Base-by-base conservation (phyloP, 2,797 vertebrate species). In the Heterohyrax brucei region DNA sequence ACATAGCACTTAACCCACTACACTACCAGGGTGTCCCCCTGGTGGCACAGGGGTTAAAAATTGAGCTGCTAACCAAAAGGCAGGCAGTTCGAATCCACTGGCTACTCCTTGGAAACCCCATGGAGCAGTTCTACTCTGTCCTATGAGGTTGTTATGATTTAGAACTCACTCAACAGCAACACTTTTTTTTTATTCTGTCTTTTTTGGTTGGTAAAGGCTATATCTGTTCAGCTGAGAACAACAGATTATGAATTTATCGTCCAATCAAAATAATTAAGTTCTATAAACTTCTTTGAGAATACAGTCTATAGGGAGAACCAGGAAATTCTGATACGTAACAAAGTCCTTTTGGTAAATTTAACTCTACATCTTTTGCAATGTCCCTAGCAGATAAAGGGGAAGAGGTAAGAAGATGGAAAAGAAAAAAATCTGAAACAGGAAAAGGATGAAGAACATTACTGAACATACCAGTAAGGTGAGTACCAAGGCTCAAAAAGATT, bases 401-500 rank as follows among this genome's bases (percentile, higher is more conserved):
- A 50, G 75, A 77, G 46, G 12, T 50, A 14, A 77, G 26, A 77
- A 44, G 72, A 46, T 7, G 75, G 33, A 8, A 9, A 73, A 72
- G 28, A 9, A 73, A 70, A 62, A 39, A 44, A 73, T 39, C 33
- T 76, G 56, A 78, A 83, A 80, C 16, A n/a, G 59, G 75, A 97
- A 93, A 76, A 72, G 68, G 21, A 95, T 80, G 13, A 26, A 73
- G 78, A 83, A 16, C 72, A 68, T 80, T 73, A 82, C 0, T 89
- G 64, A 89, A 10, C 73, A 89, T 72, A 53, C 61, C 33, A 59
- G 53, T 77, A 73, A 89, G n/a, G 39, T 72, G 14, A 72, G 33
- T 59, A 91, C 88, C 22, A 70, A 86, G 46, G 75, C 75, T 28
- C 73, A 28, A 77, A 48, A 28, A 77, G 16, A 48, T 75, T 66